Conservation (phyloP, 2,888 invertebrate species). For the Aplocera efformata region DNA sequence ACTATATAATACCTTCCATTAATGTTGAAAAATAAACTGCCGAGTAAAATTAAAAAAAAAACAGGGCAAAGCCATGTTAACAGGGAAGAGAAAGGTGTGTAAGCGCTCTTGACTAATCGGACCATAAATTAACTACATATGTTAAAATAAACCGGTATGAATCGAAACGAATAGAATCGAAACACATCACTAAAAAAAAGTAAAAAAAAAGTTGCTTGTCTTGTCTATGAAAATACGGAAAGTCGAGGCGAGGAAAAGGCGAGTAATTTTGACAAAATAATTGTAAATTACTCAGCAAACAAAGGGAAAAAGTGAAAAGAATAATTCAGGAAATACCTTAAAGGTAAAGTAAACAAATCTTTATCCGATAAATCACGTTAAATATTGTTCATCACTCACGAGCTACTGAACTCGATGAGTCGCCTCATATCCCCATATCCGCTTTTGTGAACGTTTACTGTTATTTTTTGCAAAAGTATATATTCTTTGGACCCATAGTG, state of each 20-base stretch:
- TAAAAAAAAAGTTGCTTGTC: slow-evolving; percentile 17
- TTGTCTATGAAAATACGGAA: slow-evolving; percentile 52
- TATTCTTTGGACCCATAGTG: slow-evolving; percentile 3
- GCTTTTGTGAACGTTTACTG: slow-evolving; percentile 57
- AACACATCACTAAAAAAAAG: slow-evolving; percentile 5
- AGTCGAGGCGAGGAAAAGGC: slow-evolving; percentile 38
- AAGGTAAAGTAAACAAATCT: slow-evolving; percentile 44
- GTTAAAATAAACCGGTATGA: too few species aligned
- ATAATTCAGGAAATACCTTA: slow-evolving; percentile 30
- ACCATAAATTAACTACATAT: too few species aligned
- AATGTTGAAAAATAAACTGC: too few species aligned
- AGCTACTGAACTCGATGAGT: slow-evolving; percentile 49
- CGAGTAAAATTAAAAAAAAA: too few species aligned
- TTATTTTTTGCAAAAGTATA: slow-evolving; percentile 44
- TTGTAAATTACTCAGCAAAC: slow-evolving; percentile 24
- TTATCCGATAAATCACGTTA: neutral
- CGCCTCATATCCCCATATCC: slow-evolving; percentile 68
- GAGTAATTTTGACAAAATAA: slow-evolving; percentile 54
- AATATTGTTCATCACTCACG: slow-evolving; percentile 27
- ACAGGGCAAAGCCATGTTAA: too few species aligned
- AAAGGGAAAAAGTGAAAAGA: slow-evolving; percentile 37
- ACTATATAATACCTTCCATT: too few species aligned
- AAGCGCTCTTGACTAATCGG: too few species aligned
- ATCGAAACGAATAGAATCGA: neutral
- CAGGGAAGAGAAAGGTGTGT: too few species aligned